phyloP scores from a whole-genome alignment of 2,113 vertebrate genomes.

The Etheostoma spectabile region DNA sequence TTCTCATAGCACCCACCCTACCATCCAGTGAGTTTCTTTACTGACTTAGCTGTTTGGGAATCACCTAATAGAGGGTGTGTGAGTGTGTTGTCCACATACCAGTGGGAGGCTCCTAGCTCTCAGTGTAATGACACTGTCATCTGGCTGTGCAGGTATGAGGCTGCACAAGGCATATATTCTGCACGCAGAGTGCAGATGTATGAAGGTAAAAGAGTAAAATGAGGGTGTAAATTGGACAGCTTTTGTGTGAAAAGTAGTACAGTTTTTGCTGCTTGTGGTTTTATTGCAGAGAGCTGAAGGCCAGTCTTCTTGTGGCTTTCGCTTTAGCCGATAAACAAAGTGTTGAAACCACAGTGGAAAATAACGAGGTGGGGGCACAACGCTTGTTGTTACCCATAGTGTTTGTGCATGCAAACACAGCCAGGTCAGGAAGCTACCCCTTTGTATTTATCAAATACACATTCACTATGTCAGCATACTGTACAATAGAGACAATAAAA shows the following conservation, averaged over 20 bases:
- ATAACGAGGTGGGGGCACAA: not conserved
- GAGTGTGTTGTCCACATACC: no score
- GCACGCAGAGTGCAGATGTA: not conserved
- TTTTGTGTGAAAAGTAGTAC: not conserved
- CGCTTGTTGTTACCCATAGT: not conserved
- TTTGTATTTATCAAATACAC: not conserved
- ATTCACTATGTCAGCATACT: no score
- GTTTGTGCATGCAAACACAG: not conserved
- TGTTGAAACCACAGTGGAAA: constrained; percentile 15
- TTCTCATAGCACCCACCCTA: no score
- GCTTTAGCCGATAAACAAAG: not conserved
- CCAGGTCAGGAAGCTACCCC: not conserved
- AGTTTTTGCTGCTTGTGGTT: not conserved
- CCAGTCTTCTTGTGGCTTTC: constrained; percentile 3
- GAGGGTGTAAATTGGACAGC: no score
- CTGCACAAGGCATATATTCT: not conserved
- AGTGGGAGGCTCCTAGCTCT: not conserved
- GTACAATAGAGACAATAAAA: no score
- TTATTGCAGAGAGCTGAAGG: not conserved
- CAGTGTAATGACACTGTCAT: not conserved
- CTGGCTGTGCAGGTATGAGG: not conserved
- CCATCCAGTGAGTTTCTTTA: not conserved
- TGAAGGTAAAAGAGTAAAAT: not conserved
- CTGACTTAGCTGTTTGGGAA: not conserved
- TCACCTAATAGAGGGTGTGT: not conserved